Percentiles rank a stretch among this genome's conserved stretches.
Conservation (phyloP, 2,113 vertebrate genomes). For the Platysternon megacephalum region DNA sequence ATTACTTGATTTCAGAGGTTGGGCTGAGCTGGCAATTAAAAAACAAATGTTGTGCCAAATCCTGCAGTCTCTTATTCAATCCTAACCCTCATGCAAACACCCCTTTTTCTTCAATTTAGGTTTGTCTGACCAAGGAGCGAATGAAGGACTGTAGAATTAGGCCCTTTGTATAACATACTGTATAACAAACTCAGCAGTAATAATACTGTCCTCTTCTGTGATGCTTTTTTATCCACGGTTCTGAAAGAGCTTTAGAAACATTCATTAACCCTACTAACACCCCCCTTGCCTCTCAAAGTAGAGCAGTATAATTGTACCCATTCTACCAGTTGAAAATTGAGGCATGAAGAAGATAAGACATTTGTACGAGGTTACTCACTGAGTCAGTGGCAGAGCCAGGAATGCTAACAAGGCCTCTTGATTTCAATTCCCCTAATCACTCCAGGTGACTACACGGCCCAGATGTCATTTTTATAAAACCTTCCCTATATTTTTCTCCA, state of each 20-base stretch:
- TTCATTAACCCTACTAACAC: not conserved
- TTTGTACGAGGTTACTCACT: accelerated
- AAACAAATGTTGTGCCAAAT: not conserved
- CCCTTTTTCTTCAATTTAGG: not conserved
- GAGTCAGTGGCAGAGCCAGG: accelerated
- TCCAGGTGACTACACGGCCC: not conserved
- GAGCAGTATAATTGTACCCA: not conserved
- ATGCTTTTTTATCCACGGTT: not conserved
- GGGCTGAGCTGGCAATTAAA: not conserved
- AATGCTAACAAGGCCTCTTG: not conserved
- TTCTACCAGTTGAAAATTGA: not conserved
- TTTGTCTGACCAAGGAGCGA: not conserved
- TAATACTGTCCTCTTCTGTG: not conserved
- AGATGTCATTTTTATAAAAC: not conserved
- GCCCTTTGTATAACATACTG: not conserved
- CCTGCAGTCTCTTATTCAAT: not conserved
- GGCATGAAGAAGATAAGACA: not conserved
- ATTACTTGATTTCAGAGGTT: not conserved
- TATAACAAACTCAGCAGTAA: not conserved
- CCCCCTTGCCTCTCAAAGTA: not conserved
- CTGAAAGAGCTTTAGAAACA: not conserved
- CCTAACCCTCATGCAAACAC: not conserved
- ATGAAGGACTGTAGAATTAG: not conserved
- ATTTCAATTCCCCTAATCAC: not conserved
- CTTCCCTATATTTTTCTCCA: not conserved